phyloP scores from a whole-genome alignment of 2,888 invertebrate species.

The Eristalis intricaria region DNA sequence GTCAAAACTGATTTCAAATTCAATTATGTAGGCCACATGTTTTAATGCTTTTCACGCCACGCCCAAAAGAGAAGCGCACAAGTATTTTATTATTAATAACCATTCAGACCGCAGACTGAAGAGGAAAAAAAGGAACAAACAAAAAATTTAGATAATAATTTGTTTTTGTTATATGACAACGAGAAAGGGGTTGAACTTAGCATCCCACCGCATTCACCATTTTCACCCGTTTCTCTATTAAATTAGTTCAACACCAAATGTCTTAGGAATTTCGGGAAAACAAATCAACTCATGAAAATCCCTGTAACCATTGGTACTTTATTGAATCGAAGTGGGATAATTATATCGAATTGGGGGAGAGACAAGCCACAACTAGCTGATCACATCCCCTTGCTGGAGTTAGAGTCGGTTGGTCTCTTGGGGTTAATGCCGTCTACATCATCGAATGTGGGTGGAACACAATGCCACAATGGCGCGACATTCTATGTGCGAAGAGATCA shows the following conservation, averaged over 20 bases:
- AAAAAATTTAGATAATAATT: conserved; percentile 6
- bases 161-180: conserved; percentile 5
- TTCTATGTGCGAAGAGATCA: conserved; percentile 39
- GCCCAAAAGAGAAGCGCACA: conserved; percentile 13
- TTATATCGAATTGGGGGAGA: conserved; percentile 25
- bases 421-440: conserved; percentile 50
- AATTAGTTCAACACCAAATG: conserved; percentile 39
- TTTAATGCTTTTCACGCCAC: conserved; percentile 24
- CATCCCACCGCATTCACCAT: not conserved
- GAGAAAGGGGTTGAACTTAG: not conserved
- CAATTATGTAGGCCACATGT: conserved; percentile 61
- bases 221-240: not conserved
- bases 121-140: not conserved
- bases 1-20: conserved; percentile 54
- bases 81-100: conserved; percentile 46
- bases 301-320: conserved; percentile 37
- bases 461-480: conserved; percentile 7
- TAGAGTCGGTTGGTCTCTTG: conserved; percentile 21
- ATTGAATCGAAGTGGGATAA: conserved; percentile 59
- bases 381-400: not conserved
- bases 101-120: not conserved
- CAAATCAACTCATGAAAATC: conserved; percentile 22
- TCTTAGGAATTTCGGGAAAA: not conserved
- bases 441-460: conserved; percentile 17
- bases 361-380: conserved; percentile 1